Conservation (phyloP, 2,113 vertebrate genomes). For the Cacatua alba region DNA sequence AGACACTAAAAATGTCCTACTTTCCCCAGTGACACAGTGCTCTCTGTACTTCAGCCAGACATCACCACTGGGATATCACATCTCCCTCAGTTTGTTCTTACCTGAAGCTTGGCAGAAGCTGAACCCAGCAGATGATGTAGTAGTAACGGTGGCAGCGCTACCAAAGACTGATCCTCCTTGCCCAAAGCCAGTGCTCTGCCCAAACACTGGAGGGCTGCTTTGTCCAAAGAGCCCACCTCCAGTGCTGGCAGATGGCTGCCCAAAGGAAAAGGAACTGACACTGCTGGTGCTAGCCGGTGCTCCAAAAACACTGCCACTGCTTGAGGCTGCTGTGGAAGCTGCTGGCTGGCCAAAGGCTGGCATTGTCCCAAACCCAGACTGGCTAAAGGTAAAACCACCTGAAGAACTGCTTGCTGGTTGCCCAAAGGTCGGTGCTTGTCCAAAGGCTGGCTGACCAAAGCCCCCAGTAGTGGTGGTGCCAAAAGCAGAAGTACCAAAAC, state of each 20-base stretch:
- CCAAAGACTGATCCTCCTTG: conserved; percentile 85
- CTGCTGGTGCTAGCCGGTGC: conserved; percentile 68
- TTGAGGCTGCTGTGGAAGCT: conserved; percentile 65
- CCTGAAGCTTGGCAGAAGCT: conserved; percentile 90
- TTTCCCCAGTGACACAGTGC: not conserved
- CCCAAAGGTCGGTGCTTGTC: conserved; percentile 82
- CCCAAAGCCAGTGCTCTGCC: conserved; percentile 85
- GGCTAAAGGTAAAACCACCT: conserved; percentile 79
- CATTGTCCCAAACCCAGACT: conserved; percentile 71
- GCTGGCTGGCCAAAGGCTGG: conserved; percentile 81
- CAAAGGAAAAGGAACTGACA: conserved; percentile 87
- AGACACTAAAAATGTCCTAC: not conserved
- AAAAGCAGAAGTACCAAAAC: conserved; percentile 75
- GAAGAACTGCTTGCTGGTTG: conserved; percentile 77
- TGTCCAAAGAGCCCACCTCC: conserved; percentile 84
- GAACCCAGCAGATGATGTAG: conserved; percentile 84
- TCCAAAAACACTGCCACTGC: conserved; percentile 80
- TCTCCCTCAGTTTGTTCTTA: conserved; percentile 50
- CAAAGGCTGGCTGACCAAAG: conserved; percentile 85
- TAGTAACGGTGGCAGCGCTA: conserved; percentile 71
- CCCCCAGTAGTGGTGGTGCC: conserved; percentile 59
- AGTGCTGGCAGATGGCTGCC: conserved; percentile 67
- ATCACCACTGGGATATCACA: not conserved
- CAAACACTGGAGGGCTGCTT: conserved; percentile 79
- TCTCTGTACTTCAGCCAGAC: not conserved